Conservation (phyloP, 2,113 vertebrate genomes). For the Scolopax mira region DNA sequence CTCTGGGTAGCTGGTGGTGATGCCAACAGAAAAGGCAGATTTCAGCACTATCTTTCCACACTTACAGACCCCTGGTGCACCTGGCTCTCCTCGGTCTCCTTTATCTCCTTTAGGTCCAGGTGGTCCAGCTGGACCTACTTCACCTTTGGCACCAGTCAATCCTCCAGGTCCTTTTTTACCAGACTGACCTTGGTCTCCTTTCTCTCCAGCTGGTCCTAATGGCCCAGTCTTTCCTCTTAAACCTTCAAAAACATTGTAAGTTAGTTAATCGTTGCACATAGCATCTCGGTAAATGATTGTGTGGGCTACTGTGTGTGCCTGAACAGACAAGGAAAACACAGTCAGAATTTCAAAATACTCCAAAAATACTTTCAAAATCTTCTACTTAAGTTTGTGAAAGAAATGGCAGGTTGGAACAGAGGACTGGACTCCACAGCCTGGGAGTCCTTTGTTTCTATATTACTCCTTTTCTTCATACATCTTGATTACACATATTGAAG, state of each 20-base stretch:
- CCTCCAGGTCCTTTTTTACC: slow-evolving; percentile 91
- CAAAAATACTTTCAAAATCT: background rate
- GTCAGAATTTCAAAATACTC: background rate
- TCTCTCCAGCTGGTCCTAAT: slow-evolving; percentile 84
- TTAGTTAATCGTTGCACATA: slow-evolving; percentile 27
- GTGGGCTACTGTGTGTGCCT: slow-evolving; percentile 12
- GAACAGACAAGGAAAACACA: background rate
- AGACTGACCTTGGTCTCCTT: slow-evolving; percentile 86
- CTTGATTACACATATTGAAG: background rate
- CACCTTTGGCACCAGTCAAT: slow-evolving; percentile 79
- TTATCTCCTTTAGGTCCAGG: slow-evolving; percentile 85
- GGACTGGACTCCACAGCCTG: background rate
- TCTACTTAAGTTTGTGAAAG: background rate
- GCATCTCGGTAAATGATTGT: background rate
- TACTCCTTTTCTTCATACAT: background rate
- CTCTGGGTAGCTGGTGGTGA: slow-evolving; percentile 94
- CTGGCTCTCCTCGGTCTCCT: slow-evolving; percentile 82
- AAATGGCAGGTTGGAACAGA: background rate
- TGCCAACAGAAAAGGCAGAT: slow-evolving; percentile 94
- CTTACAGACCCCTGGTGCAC: slow-evolving; percentile 84
- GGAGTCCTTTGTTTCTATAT: background rate
- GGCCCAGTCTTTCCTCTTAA: slow-evolving; percentile 88
- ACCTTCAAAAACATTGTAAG: slow-evolving; percentile 79
- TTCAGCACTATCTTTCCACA: slow-evolving; percentile 92
- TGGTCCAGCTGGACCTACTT: slow-evolving; percentile 76